Evolutionary conservation across 92 coral and sea anemone species (phyloP), one percentile per base, ranked within the genome.

Genomic region (Chrysogorgia sp.): DNA sequence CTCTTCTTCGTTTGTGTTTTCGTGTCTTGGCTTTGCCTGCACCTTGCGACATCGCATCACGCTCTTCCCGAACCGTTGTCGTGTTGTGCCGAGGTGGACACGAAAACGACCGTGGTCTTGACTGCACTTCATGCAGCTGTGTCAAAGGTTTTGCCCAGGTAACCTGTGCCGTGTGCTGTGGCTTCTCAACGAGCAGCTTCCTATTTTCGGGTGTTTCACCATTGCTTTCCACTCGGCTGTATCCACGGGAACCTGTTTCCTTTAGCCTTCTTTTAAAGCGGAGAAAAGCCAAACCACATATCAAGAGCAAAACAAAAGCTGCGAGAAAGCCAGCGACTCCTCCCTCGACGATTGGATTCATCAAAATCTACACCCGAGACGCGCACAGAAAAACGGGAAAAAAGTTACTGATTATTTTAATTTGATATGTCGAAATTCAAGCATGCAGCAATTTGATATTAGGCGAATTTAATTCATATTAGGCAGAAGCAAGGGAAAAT

Each of bases 111-210:
- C 79, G 40, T 1, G 50, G 50, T 22, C 23, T 45, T 10, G 15
- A n/a, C 19, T 17, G 34, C 1, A 19, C 31, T 28, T 21, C 34
- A 19, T 17, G 10, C 10, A 43, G 3, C 63, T 14, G 31, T 23
- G 26, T 24, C 1, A 49, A 45, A 0, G 79, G 79, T 23, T 26
- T 24, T 34, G 79, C 79, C 79, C 79, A 72, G 10, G 49, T 53
- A 30, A 69, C 60, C 32, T 5, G 9, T 15, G 13, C 20, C 7
- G 63, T 20, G 10, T 34, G 79, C 30, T 31, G 64, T 15, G 59
- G 25, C 9, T 22, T 47, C 53, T 12, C 2, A 47, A 47, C 2
- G n/a, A n/a, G 53, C n/a, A 47, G 15, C 10, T 6, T 47, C n/a
- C 15, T 15, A 2, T 47, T 47, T 15, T n/a, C n/a, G 10, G 2